These are phyloP conservation scores for Tachypleus tridentatus DNA, from an alignment of 1,140 invertebrate species.

Conservation along the genomic window DNA sequence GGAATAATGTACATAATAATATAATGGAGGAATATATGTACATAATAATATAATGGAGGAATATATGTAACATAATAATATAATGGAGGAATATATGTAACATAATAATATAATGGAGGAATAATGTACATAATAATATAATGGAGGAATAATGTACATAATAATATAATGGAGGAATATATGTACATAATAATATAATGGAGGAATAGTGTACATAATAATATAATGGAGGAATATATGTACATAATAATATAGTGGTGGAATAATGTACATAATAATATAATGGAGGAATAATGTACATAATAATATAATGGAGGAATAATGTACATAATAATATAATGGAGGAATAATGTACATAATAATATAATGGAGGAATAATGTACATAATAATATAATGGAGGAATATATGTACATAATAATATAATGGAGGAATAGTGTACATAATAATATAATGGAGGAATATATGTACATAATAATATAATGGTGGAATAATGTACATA, in stretches of 20 bases:
- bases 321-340: background rate
- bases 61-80: too few species aligned
- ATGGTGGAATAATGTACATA: too few species aligned
- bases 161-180: too few species aligned
- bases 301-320: too few species aligned
- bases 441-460: background rate
- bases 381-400: background rate
- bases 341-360: background rate
- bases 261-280: background rate
- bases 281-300: too few species aligned
- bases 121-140: background rate
- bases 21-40: too few species aligned
- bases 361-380: too few species aligned
- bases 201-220: background rate
- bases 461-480: background rate
- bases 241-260: background rate
- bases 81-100: too few species aligned
- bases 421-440: background rate
- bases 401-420: background rate
- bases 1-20: background rate
- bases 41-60: background rate
- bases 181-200: background rate
- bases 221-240: too few species aligned
- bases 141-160: too few species aligned
- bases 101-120: too few species aligned